Evolutionary conservation across 2,888 invertebrate species (phyloP), one percentile per base, ranked within the genome.

Genomic region (Drosophila meridiana): DNA sequence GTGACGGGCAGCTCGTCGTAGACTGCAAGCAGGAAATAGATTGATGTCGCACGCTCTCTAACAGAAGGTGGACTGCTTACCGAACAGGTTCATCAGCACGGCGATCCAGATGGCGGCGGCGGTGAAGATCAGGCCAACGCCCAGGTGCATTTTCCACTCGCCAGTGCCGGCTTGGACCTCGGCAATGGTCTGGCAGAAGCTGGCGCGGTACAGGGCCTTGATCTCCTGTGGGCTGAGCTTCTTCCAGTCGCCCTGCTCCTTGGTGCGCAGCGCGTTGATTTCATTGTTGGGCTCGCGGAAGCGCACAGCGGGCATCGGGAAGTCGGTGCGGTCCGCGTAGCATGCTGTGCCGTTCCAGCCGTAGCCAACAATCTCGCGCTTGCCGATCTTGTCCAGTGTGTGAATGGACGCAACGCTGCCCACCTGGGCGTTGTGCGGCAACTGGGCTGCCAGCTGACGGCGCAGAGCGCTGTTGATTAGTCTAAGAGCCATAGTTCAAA

Each of bases 161-260:
- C 92, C 93, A 48, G 87, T 85, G 56, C 61, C 30, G 59, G 86
- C 98, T 73, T 96, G 94, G 93, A 99, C 95, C 94, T 99, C 99
- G 4, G 97, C 95, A 92, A 97, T 97, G 20, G 99, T 99, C 93
- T 98, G 97, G 89, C 99, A 96, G 94, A 97, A 99, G 80, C 97
- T 97, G 4, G 97, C 96, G 82, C 99, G 95, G 94, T 99, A 99
- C 52, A 99, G 93, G 0, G 95, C 95, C 94, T 99, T 99, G 94
- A 99, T 99, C 92, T 99, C 99, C 73, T 98, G 97, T 0, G 96
- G 76, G 9, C 97, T 95, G 76, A 99, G 93, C 88, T 97, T 96
- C 91, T 96, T 97, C 99, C 99, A 99, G 93, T 99, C 99, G n/a
- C 97, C 97, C 94, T 96, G 97, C 92, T 99, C 99, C 93, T 99